Evolutionary conservation across 1,140 invertebrate genomes (phyloP).

Genomic region (Plectrocnemia conspersa): DNA sequence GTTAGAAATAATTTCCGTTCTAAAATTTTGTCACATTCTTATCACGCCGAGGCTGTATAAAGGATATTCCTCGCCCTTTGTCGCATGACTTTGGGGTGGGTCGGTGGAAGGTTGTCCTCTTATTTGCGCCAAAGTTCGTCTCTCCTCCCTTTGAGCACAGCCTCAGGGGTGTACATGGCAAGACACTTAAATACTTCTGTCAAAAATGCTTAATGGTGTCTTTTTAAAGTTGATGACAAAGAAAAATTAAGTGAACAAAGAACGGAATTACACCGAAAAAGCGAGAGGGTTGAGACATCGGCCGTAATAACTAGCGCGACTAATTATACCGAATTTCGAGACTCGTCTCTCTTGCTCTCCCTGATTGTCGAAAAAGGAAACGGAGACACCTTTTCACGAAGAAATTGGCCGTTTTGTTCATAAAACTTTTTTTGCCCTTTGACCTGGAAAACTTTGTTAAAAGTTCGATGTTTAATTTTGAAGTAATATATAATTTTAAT

Average conservation of each 20-base stretch:
- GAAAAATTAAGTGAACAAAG: slow-evolving; percentile 26
- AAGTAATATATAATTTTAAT: not conserved
- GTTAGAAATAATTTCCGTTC: slow-evolving; percentile 28
- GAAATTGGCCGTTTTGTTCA: slow-evolving; percentile 9
- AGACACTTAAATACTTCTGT: not conserved
- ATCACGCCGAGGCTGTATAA: slow-evolving; percentile 11
- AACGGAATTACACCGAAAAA: slow-evolving; percentile 13
- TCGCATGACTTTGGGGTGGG: too few species aligned
- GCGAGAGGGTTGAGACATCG: slow-evolving; percentile 3
- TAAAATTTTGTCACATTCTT: slow-evolving; percentile 27
- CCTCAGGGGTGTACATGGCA: too few species aligned
- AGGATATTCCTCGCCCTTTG: slow-evolving; percentile 18
- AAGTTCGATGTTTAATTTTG: not conserved
- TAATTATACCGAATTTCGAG: slow-evolving; percentile 22
- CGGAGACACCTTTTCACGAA: slow-evolving; percentile 1
- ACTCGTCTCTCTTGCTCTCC: slow-evolving; percentile 13
- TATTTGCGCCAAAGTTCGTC: not conserved
- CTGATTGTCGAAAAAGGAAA: slow-evolving; percentile 14
- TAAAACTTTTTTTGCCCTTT: not conserved
- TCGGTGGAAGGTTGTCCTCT: not conserved
- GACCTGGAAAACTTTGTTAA: not conserved
- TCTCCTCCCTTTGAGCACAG: not conserved
- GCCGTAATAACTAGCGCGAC: slow-evolving; percentile 9
- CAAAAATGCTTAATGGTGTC: slow-evolving; percentile 25
- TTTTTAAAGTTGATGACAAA: slow-evolving; percentile 23